Base-by-base conservation (phyloP, 2,888 invertebrate species). In the Empis livida region DNA sequence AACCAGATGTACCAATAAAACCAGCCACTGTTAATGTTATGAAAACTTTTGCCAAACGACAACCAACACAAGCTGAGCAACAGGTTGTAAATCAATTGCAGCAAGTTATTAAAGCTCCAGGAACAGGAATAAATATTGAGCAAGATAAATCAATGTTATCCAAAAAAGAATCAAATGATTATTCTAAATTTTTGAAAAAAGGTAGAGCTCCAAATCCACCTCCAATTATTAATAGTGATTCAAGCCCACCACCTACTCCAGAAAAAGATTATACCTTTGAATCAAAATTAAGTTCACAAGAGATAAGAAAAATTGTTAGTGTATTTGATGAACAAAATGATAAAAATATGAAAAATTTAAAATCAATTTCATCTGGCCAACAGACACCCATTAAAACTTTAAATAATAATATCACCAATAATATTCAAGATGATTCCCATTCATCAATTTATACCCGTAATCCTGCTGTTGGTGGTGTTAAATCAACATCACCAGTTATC, bases 121-220 rank as follows among this genome's bases (percentile, higher is more conserved):
- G 38, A 37, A 16, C 16, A 5, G 42, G 51, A 23, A 31, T 20
- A 42, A n/a, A 35, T 31, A 23, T 46, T 50, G 5, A 31, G 13
- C 10, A 10, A 49, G 44, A 44, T 37, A 40, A 27, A 14, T 16
- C 42, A 17, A 30, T 55, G 49, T 56, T 59, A 6, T 48, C 56
- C 43, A 47, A 55, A 42, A 60, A 59, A 56, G 63, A 60, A 31
- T 59, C 59, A 20, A 63, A 64, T n/a, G 56, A 57, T 10, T 54
- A 53, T 35, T 49, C 74, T 10, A 72, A 71, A 49, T 73, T 73
- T 55, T 65, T 77, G 14, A 77, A 77, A 58, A 88, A 88, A 65
- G 74, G 86, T 44, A 78, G 83, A 66, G 87, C 87, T 1, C 87
- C 88, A 0, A 81, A 81, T 57, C 86, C 88, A 15, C 87, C 84